A percentile compares a stretch with the other conserved stretches of the same genome.
These are phyloP conservation scores for Pantala flavescens DNA, from an alignment of 1,140 invertebrate species.

Conservation along the genomic window DNA sequence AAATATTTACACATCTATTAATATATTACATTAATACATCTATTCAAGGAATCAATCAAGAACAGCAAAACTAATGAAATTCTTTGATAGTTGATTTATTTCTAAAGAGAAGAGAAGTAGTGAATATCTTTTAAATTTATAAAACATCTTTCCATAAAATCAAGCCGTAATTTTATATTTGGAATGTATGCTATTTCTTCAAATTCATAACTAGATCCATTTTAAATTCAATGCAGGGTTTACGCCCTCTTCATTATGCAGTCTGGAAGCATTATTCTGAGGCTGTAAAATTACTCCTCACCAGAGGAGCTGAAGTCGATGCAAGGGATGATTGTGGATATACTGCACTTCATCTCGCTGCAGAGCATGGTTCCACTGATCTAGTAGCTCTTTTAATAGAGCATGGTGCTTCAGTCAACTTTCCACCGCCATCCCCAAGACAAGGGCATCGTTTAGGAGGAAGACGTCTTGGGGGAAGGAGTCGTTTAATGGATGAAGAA, in stretches of 20 bases:
- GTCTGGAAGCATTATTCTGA: constrained; percentile 73
- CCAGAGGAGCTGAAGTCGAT: constrained; percentile 70
- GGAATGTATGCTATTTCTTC: too few species aligned
- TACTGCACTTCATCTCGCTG: constrained; percentile 74
- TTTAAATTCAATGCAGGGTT: constrained; percentile 42
- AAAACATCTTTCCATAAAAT: too few species aligned
- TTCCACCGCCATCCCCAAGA: background rate
- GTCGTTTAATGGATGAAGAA: background rate
- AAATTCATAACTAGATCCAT: too few species aligned
- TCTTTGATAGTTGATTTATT: too few species aligned
- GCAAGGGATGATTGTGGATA: constrained; percentile 82
- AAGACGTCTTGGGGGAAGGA: background rate
- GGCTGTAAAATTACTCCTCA: constrained; percentile 62
- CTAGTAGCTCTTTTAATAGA: constrained; percentile 21
- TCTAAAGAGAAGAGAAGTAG: too few species aligned
- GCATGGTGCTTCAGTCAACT: background rate
- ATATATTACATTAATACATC: too few species aligned
- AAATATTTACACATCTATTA: too few species aligned
- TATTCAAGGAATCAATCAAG: too few species aligned
- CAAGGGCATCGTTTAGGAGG: background rate
- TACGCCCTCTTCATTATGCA: constrained; percentile 84
- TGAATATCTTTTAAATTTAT: too few species aligned
- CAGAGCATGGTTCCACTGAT: constrained; percentile 62
- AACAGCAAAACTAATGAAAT: too few species aligned
- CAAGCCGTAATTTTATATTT: too few species aligned